These are phyloP conservation scores for Ophioninae sp. DNA, from an alignment of 2,888 invertebrate genomes.

Conservation along the genomic window DNA sequence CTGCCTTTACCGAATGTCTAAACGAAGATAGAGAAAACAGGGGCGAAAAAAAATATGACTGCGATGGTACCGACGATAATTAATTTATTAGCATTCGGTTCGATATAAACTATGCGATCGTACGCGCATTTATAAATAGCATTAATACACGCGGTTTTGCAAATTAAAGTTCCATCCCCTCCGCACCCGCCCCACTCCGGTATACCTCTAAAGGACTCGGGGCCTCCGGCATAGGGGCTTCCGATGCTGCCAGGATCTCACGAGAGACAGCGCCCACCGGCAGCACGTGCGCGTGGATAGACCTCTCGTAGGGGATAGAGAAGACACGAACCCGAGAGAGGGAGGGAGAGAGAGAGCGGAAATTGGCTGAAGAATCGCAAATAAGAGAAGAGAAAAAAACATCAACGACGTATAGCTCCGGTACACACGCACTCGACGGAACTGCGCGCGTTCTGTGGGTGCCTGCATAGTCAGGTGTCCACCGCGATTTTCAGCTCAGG, in stretches of 20 bases:
- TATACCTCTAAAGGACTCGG: constrained; percentile 29
- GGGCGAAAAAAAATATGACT: not conserved
- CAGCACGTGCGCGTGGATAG: constrained; percentile 63
- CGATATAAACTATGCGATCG: constrained; percentile 4
- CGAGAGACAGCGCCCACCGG: constrained; percentile 42
- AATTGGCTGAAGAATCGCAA: not conserved
- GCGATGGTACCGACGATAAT: constrained; percentile 2
- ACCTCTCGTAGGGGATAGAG: constrained; percentile 45
- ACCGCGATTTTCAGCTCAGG: not conserved
- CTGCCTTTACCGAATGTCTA: not conserved
- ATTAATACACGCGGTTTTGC: constrained; percentile 32
- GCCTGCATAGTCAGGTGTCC: not conserved
- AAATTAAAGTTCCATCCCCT: constrained; percentile 36
- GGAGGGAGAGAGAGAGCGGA: not conserved
- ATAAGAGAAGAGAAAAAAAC: not conserved
- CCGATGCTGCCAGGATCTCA: constrained; percentile 56
- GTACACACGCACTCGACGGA: not conserved
- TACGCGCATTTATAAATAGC: constrained; percentile 40
- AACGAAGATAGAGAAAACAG: not conserved
- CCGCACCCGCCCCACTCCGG: not conserved
- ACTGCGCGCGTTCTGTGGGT: not conserved
- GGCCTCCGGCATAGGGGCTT: constrained; percentile 54
- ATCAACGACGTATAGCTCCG: too few relatives aligned
- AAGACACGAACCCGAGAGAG: constrained; percentile 20
- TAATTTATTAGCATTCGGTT: constrained; percentile 29